phyloP scores from a whole-genome alignment of 2,888 invertebrate species.

The Meandrusa payeni region DNA sequence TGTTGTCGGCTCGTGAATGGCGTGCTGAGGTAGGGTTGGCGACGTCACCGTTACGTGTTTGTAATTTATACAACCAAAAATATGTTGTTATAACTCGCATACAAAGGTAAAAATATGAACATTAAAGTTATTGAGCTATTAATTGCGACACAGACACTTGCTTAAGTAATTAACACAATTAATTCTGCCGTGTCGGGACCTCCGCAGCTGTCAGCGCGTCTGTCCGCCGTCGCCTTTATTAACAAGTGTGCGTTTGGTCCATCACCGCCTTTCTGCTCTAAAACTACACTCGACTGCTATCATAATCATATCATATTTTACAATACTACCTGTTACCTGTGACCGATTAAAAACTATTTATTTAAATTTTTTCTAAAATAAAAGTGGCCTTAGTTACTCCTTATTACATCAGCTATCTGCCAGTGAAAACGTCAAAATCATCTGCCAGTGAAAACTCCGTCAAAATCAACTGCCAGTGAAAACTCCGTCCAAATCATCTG shows the following conservation, averaged over 20 bases:
- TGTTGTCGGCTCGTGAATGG: conserved; percentile 45
- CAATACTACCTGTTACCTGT: too few species aligned
- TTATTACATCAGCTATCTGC: too few species aligned
- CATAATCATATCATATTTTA: too few species aligned
- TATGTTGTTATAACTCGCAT: neutral
- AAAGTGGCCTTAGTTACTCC: too few species aligned
- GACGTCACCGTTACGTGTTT: conserved; percentile 10
- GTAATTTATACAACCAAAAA: neutral
- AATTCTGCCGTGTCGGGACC: conserved; percentile 11
- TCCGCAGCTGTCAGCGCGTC: conserved; percentile 7
- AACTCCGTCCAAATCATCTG: too few species aligned
- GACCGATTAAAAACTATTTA: too few species aligned
- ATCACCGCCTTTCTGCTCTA: conserved; percentile 38
- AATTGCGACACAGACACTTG: neutral
- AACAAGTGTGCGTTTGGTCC: conserved; percentile 39
- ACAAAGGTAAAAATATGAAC: too few species aligned
- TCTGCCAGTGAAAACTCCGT: too few species aligned
- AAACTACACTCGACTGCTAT: conserved; percentile 23
- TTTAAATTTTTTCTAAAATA: too few species aligned
- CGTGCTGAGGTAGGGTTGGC: conserved; percentile 32
- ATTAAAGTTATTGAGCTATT: conserved; percentile 5
- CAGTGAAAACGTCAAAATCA: too few species aligned
- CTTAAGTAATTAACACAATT: conserved; percentile 13
- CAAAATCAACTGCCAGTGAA: too few species aligned
- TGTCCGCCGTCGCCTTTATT: conserved; percentile 41